Percentiles rank a stretch among this genome's conserved stretches.
Conservation (phyloP, 2,113 vertebrate species). For the Platichthys stellatus region DNA sequence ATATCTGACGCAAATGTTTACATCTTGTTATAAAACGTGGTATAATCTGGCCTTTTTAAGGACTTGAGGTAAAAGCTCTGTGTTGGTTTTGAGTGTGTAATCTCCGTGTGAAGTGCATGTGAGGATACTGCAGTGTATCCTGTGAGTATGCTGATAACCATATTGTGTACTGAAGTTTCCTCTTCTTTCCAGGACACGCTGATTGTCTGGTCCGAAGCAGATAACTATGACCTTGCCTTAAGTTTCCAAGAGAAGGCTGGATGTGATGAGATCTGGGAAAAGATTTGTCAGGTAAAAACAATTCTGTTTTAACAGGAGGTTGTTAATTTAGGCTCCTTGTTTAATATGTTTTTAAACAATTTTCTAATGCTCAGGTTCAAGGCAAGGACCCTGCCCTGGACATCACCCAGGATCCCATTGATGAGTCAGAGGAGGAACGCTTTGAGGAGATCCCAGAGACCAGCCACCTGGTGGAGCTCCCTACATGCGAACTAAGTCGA, state of each 20-base stretch:
- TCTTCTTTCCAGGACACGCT: constrained; percentile 88
- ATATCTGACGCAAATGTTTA: background rate
- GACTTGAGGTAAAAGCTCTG: background rate
- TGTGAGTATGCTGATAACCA: background rate
- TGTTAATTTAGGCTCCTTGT: background rate
- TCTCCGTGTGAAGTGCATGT: background rate
- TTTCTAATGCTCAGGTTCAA: constrained; percentile 86
- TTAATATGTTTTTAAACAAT: background rate
- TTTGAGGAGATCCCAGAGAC: constrained; percentile 98
- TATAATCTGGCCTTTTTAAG: background rate
- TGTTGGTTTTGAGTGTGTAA: background rate
- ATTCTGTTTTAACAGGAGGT: background rate
- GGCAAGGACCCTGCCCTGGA: constrained; percentile 97
- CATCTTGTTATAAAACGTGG: background rate
- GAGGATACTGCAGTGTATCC: background rate
- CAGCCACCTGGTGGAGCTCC: constrained; percentile 94
- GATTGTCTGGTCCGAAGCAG: constrained; percentile 99
- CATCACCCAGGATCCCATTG: constrained; percentile 98
- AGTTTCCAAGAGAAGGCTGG: constrained; percentile 99
- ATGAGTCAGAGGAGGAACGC: constrained; percentile 97
- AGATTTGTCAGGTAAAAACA: constrained; percentile 94
- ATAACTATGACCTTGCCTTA: constrained; percentile 97
- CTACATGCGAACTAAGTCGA: constrained; percentile 91
- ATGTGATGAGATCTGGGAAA: constrained; percentile 99
- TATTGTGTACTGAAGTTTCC: constrained; percentile 26